Base-by-base conservation (phyloP, 2,113 vertebrate species). In the Cygnus atratus region DNA sequence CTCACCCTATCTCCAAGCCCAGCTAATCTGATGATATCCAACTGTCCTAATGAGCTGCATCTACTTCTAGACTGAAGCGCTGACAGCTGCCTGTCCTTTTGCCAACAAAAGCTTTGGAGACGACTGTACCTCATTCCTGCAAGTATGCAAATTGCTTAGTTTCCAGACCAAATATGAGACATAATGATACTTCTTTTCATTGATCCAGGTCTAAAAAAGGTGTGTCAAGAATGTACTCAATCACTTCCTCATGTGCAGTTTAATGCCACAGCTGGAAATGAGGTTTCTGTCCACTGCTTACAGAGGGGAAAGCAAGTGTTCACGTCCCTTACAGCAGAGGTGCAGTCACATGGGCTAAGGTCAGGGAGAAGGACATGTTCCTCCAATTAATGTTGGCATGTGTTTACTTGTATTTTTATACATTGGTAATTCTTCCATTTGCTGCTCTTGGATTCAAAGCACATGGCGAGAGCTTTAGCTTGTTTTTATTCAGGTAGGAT, bases 11-110 rank as follows among this genome's bases (percentile, higher is more conserved):
- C 87, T 92, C 78, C 89, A 37, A 94, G 86, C 93, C 84, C 88
- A 93, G 93, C 67, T 97, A 96, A 95, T 95, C 84, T 96, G 96
- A 96, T 94, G 93, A 92, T 91, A 96, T 91, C 91, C 95, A 97
- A 96, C 89, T 90, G 85, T 92, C 96, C 91, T 96, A 95, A 94
- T 94, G 88, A 97, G 95, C 90, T 94, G 86, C 77, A 94, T 92
- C 94, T 92, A 96, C 91, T 96, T 84, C 92, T 82, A 93, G 84
- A 87, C 91, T 71, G 83, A 94, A 91, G 91, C 1, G 91, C 29
- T 95, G 91, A 96, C 95, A 95, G 93, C 96, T 97, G 93, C 91
- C 82, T 96, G 90, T 96, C 67, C 78, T 44, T 31, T 16, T 94
- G 86, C 94, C 94, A 96, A 92, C 48, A 87, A 92, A 95, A 96